Percentiles rank a stretch among this genome's conserved stretches.
Evolutionary conservation across 2,797 vertebrate species (phyloP).

Genomic region (Pipistrellus kuhlii): DNA sequence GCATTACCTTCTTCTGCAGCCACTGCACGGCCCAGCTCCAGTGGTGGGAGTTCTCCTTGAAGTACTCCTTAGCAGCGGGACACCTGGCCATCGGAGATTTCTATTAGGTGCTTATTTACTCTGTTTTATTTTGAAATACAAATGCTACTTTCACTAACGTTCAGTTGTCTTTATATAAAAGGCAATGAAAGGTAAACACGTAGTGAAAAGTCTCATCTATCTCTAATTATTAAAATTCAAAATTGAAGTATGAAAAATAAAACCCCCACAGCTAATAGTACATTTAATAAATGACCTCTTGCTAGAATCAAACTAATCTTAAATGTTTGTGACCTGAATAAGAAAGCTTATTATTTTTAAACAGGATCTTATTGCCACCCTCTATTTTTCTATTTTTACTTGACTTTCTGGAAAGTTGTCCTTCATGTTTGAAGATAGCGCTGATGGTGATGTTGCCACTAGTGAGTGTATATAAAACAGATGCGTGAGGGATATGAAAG

Average conservation of each 20-base stretch:
- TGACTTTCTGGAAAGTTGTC: not conserved
- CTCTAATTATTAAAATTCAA: not conserved
- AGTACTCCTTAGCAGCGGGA: slow-evolving; percentile 97
- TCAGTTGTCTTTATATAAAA: slow-evolving; percentile 1
- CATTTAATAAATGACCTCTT: not conserved
- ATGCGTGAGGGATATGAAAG: not conserved
- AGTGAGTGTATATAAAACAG: no score
- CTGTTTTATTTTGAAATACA: not conserved
- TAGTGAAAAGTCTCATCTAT: not conserved
- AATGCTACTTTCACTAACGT: not conserved
- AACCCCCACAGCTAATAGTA: not conserved
- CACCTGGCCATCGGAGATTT: slow-evolving; percentile 88
- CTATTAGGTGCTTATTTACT: slow-evolving; percentile 4
- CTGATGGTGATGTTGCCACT: not conserved
- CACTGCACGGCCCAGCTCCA: slow-evolving; percentile 99
- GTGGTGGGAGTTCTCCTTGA: slow-evolving; percentile 98
- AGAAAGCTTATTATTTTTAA: not conserved
- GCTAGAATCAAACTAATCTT: not conserved
- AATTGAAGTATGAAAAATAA: not conserved
- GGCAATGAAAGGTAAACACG: not conserved
- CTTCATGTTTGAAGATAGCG: not conserved
- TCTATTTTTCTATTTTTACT: not conserved
- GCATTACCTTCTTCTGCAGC: slow-evolving; percentile 96
- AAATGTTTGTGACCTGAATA: not conserved
- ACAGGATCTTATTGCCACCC: not conserved